Percentiles rank a stretch among this genome's conserved stretches.
These are phyloP conservation scores for Harpalus rubripes DNA, from an alignment of 2,888 invertebrate species.

Conservation along the genomic window DNA sequence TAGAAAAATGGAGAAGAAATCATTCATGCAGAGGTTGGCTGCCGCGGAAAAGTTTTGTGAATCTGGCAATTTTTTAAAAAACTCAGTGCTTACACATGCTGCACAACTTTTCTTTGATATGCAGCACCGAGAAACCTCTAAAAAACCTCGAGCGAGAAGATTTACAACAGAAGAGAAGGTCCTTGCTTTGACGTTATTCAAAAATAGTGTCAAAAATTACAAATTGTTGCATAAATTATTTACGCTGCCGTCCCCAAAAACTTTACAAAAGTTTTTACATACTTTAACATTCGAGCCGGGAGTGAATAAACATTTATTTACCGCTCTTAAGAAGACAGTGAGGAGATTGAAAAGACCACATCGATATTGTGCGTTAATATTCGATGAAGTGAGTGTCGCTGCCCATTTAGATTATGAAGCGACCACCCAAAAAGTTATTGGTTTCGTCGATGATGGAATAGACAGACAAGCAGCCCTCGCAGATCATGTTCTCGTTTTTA, in stretches of 20 bases:
- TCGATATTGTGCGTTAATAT: constrained; percentile 48
- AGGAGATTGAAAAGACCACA: not conserved
- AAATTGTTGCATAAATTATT: constrained; percentile 11
- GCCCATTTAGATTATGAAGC: constrained; percentile 46
- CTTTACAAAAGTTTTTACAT: constrained; percentile 25
- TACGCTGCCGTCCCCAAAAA: constrained; percentile 25
- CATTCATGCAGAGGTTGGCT: not conserved
- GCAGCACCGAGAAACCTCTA: constrained; percentile 17
- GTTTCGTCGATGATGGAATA: constrained; percentile 59
- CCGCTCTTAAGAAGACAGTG: not conserved
- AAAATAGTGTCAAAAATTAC: constrained; percentile 29
- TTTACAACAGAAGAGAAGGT: constrained; percentile 29
- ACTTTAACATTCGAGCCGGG: not conserved
- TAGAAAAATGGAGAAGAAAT: not conserved
- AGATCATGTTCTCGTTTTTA: too few relatives aligned
- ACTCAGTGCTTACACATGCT: not conserved
- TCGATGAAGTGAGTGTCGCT: constrained; percentile 65
- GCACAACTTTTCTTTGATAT: not conserved
- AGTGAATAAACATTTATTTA: constrained; percentile 3
- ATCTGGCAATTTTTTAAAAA: not conserved
- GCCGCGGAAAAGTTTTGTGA: not conserved
- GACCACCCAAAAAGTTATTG: constrained; percentile 49
- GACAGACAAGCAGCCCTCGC: not conserved
- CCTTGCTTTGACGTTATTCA: constrained; percentile 5
- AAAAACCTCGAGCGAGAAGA: constrained; percentile 4